Conservation (phyloP, 2,888 invertebrate genomes). For the Sericinus montela region DNA sequence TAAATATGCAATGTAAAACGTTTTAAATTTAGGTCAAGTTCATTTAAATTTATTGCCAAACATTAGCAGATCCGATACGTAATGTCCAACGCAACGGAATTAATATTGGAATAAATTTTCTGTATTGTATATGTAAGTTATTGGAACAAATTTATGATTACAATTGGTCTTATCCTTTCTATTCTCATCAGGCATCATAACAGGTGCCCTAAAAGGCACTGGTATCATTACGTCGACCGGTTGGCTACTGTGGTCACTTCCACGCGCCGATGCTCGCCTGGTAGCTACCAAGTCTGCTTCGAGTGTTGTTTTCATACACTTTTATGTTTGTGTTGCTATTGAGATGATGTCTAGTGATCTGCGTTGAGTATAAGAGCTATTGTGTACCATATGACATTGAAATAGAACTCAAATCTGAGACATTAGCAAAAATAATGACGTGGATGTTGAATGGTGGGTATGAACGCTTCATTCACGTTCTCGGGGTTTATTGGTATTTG, state of each 20-base stretch:
- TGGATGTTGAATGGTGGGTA: conserved; percentile 48
- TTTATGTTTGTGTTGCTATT: conserved; percentile 63
- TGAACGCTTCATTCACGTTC: conserved; percentile 66
- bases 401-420: conserved; percentile 10
- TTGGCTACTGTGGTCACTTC: conserved; percentile 56
- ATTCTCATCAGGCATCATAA: conserved; percentile 56
- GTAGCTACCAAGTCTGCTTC: conserved; percentile 46
- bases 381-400: not conserved
- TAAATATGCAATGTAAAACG: not conserved
- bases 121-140: not conserved
- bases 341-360: conserved; percentile 40
- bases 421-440: conserved; percentile 24
- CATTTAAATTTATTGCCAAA: not conserved
- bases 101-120: too few species aligned
- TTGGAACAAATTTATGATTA: not conserved
- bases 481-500: conserved; percentile 54
- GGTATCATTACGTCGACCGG: conserved; percentile 71
- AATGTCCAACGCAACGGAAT: not conserved
- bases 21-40: conserved; percentile 1
- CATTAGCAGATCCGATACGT: conserved; percentile 1
- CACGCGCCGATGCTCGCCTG: conserved; percentile 55
- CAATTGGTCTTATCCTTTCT: conserved; percentile 46
- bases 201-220: conserved; percentile 70
- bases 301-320: conserved; percentile 64
- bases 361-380: conserved; percentile 12